A percentile compares a stretch with the other conserved stretches of the same genome.
phyloP scores from a whole-genome alignment of 1,140 invertebrate genomes.

The Bombus affinis region DNA sequence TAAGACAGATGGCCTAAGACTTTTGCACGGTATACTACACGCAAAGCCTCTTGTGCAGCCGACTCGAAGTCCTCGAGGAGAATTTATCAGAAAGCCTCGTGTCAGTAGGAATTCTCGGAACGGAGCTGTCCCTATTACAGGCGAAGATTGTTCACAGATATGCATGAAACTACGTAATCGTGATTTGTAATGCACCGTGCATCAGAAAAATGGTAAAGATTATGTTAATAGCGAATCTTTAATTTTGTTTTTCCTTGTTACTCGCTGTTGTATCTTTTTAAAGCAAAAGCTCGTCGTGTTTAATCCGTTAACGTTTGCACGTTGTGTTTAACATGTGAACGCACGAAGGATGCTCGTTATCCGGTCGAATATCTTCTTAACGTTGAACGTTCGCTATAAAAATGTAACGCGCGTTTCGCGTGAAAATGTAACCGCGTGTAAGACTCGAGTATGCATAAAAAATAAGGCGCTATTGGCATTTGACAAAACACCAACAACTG shows the following conservation, averaged over 20 bases:
- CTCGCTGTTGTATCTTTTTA: background rate
- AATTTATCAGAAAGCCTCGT: background rate
- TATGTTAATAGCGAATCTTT: background rate
- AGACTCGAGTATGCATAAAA: no score
- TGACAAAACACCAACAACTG: background rate
- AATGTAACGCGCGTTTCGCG: background rate
- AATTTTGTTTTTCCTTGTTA: background rate
- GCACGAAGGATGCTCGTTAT: no score
- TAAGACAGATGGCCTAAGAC: background rate
- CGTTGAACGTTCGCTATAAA: no score
- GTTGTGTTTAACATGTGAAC: no score
- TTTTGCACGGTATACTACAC: background rate
- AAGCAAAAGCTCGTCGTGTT: background rate
- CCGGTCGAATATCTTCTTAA: no score
- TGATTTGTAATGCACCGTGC: background rate
- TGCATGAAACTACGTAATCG: constrained; percentile 28
- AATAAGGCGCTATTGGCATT: background rate
- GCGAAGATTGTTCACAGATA: background rate
- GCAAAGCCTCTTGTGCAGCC: background rate
- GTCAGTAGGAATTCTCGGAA: constrained; percentile 6
- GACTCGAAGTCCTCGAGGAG: background rate
- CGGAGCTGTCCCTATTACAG: constrained; percentile 2
- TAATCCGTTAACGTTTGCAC: no score
- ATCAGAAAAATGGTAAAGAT: background rate
- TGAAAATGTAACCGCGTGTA: no score